Percentiles rank a stretch among this genome's conserved stretches.
Evolutionary conservation across 2,113 vertebrate genomes (phyloP).

Genomic region (Oophaga pumilio): DNA sequence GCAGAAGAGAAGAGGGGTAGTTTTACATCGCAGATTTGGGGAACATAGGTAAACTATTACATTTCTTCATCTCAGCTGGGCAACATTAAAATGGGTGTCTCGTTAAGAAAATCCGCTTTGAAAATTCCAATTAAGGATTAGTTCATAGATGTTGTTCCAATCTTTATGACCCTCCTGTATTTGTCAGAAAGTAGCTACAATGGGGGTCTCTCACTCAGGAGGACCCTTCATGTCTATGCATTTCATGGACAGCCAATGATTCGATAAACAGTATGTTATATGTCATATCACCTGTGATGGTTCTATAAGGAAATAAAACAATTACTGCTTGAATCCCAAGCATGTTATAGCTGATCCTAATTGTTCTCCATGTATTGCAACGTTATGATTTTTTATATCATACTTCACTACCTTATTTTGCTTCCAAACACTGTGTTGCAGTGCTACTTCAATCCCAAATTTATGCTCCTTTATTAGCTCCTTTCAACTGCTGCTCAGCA

Average conservation of each 20-base stretch:
- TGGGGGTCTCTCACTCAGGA: background rate
- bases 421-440: too few species aligned
- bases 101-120: background rate
- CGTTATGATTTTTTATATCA: too few species aligned
- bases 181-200: background rate
- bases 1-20: background rate
- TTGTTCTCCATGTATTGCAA: too few species aligned
- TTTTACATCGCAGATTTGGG: background rate
- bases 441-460: background rate
- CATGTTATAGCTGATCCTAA: background rate
- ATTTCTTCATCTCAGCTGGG: background rate
- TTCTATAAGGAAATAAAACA: background rate
- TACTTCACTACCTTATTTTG: too few species aligned
- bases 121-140: background rate
- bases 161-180: background rate
- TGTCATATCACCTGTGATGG: background rate
- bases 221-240: background rate
- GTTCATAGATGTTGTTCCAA: background rate
- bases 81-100: background rate
- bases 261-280: background rate
- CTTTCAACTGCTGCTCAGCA: background rate
- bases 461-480: background rate
- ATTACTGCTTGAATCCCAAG: background rate
- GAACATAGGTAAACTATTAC: background rate
- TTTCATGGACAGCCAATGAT: background rate